Conservation (phyloP, 2,888 invertebrate species). For the Drosophila pseudotakahashii region DNA sequence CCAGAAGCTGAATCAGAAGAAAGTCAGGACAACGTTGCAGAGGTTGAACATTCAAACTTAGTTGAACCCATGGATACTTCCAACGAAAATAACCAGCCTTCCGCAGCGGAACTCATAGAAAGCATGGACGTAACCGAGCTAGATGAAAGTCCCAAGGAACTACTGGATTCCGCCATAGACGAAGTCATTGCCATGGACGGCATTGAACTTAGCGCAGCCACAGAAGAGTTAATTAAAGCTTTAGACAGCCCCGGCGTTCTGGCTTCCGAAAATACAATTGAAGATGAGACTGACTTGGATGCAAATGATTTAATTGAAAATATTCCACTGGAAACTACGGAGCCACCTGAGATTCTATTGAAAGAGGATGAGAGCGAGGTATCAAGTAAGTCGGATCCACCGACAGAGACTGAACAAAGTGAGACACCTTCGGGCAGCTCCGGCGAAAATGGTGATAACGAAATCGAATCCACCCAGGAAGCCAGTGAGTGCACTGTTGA, state of each 20-base stretch:
- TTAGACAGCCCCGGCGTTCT: background rate
- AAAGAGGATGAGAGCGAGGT: conserved; percentile 1
- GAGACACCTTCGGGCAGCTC: background rate
- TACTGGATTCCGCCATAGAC: conserved; percentile 14
- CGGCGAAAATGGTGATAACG: background rate
- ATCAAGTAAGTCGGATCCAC: background rate
- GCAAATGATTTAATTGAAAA: conserved; percentile 1
- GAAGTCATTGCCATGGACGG: conserved; percentile 27
- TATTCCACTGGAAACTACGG: conserved; percentile 11
- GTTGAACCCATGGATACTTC: background rate
- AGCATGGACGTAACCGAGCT: conserved; percentile 20
- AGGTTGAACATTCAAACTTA: too few species aligned
- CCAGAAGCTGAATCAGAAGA: background rate
- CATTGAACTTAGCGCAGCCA: conserved; percentile 14
- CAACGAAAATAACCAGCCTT: conserved; percentile 1
- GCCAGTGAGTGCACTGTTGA: background rate
- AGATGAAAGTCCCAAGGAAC: conserved; percentile 21
- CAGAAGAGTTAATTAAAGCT: conserved; percentile 21
- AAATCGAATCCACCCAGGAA: background rate
- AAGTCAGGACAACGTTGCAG: background rate
- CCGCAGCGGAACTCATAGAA: conserved; percentile 2
- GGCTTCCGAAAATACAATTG: background rate
- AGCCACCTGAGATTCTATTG: conserved; percentile 22
- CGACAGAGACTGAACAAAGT: too few species aligned
- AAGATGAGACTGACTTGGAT: conserved; percentile 8